Evolutionary conservation across 2,113 vertebrate genomes (phyloP).

Genomic region (Rhinichthys klamathensis): DNA sequence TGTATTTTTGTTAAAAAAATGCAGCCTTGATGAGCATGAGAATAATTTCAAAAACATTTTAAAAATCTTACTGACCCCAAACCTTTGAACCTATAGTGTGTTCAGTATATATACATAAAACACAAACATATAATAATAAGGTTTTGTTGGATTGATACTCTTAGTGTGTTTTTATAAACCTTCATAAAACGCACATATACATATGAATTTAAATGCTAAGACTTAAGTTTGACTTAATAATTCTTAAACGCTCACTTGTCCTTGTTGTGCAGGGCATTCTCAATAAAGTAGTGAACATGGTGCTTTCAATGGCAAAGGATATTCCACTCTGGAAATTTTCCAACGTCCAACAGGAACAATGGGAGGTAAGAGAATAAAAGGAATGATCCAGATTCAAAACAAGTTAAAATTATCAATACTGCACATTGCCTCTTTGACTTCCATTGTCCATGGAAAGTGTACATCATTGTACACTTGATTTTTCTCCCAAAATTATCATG

Average conservation of each 20-base stretch:
- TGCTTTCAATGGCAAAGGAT: slow-evolving; percentile 75
- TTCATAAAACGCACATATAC: not conserved
- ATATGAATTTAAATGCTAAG: not conserved
- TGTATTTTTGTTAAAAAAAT: not conserved
- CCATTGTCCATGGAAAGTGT: not conserved
- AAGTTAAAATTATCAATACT: not conserved
- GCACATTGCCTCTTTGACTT: not conserved
- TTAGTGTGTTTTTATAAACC: not conserved
- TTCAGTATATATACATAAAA: not conserved
- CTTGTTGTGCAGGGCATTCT: slow-evolving; percentile 72
- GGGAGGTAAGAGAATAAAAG: slow-evolving; percentile 64
- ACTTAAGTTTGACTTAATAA: not conserved
- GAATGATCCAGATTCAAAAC: not conserved
- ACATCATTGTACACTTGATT: not conserved
- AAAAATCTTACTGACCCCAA: not conserved
- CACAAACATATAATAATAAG: not conserved
- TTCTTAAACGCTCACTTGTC: not conserved
- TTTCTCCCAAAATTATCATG: not conserved
- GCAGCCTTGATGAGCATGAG: not conserved
- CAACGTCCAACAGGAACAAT: slow-evolving; percentile 76
- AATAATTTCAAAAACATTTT: not conserved
- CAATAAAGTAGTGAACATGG: slow-evolving; percentile 74
- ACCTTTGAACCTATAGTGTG: not conserved
- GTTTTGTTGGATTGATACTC: not conserved
- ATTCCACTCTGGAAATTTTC: slow-evolving; percentile 81